Base-by-base conservation (phyloP, 2,113 vertebrate species). In the Paedocypris sp. region DNA sequence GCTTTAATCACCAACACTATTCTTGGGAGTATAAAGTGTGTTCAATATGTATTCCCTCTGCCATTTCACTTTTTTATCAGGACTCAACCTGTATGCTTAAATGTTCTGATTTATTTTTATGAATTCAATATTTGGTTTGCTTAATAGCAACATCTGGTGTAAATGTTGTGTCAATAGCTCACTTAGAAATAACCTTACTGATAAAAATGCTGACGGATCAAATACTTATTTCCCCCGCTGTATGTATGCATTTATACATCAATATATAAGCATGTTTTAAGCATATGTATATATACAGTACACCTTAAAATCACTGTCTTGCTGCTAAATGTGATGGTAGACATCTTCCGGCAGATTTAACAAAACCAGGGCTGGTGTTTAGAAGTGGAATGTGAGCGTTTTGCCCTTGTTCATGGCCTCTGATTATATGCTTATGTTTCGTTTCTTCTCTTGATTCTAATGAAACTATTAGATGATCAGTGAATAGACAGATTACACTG, bases 401-500 rank as follows among this genome's bases (percentile, higher is more conserved):
- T 66, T 13, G 6, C 28, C 50, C 28, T 5, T 41, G 67, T 60
- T 36, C 29, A 22, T 36, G 56, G 61, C 26, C 59, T 50, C 62
- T 68, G 62, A 66, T 66, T 67, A 64, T 58, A 52, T 62, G 62
- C 52, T 64, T 50, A 52, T 59, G 70, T 72, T 72, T 68, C 62
- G 51, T 43, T 52, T 63, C 53, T 45, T 15, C 28, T 50, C 57
- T 72, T 66, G 58, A 56, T 69, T 57, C 51, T 31, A 39, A 52
- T 62, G 62, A 71, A 63, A 66, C 66, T 54, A 68, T 70, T 61
- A 63, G 50, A 50, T 57, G 38, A 52, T 50, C 36, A 70, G 29
- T 70, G 58, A 66, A 57, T 66, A 46, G 50, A 56, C 18, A 60
- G 62, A 56, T 56, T 62, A 60, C 1, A 9, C 12, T 19, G 57